phyloP scores from a whole-genome alignment of 2,113 vertebrate genomes.

The Synodontis membranacea region DNA sequence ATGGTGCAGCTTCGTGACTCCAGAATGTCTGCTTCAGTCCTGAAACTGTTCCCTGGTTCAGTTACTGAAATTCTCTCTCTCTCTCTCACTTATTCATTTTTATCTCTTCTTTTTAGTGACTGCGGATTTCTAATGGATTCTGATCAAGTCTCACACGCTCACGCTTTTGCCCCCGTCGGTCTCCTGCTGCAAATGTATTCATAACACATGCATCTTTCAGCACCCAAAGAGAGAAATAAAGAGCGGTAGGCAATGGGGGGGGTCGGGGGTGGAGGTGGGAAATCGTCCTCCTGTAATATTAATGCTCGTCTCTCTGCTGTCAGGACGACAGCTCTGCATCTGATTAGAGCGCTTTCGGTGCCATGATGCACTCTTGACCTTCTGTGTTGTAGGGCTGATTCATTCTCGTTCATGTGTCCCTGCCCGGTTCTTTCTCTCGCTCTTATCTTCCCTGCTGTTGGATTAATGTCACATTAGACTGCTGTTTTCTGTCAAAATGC shows the following conservation, averaged over 20 bases:
- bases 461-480: constrained; percentile 54
- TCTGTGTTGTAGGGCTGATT: constrained; percentile 55
- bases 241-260: neutral
- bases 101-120: constrained; percentile 15
- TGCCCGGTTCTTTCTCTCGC: constrained; percentile 41
- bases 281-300: constrained; percentile 35
- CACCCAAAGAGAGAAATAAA: constrained; percentile 10
- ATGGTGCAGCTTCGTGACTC: too few relatives aligned
- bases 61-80: neutral
- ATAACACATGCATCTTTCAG: constrained; percentile 50
- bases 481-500: constrained; percentile 44
- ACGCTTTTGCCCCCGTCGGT: constrained; percentile 35
- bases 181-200: constrained; percentile 32
- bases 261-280: too few relatives aligned
- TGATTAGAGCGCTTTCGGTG: constrained; percentile 38
- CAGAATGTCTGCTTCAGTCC: neutral
- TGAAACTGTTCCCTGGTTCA: neutral
- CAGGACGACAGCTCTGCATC: constrained; percentile 6
- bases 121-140: constrained; percentile 25
- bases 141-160: constrained; percentile 28
- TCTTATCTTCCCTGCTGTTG: constrained; percentile 32
- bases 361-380: constrained; percentile 53
- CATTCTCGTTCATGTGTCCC: constrained; percentile 47
- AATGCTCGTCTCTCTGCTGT: constrained; percentile 36
- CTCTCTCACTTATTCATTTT: constrained; percentile 3